Base-by-base conservation (phyloP, 2,113 vertebrate genomes). In the Cricetomys ansorgei region DNA sequence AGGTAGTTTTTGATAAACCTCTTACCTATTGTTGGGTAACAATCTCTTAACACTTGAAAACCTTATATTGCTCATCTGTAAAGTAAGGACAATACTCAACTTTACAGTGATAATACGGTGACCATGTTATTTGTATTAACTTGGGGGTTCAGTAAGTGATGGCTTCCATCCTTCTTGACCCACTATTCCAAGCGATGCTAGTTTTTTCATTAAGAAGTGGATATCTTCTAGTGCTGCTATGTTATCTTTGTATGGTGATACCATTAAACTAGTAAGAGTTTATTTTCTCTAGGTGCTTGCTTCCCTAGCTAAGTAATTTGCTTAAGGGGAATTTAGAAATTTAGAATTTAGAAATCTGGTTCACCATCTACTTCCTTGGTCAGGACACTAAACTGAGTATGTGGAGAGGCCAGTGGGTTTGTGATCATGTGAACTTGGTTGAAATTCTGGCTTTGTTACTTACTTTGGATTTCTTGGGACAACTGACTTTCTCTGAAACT, bases 181-280 rank as follows among this genome's bases (percentile, higher is more conserved):
- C 45, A 50, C 45, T 50, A 53, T 50, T 77, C 75, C 75, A 50
- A 50, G 29, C 53, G 75, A 77, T 77, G 29, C 45, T 17, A 53
- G 45, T 77, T 53, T 77, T 77, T 12, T 34, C 45, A 94, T 45
- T 93, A 89, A 94, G 93, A 95, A 62, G 48, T 43, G 62, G 59
- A 29, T 29, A 64, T 57, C 50, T 87, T 91, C 19, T 83, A 75
- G 72, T 79, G 55, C 9, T 23, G 43, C 81, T 93, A 45, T 86
- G 4, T 86, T 96, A 75, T 55, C 21, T 97, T 92, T 94, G 88
- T 40, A 31, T 79, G 29, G 65, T 93, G 75, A 88, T 88, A 17
- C 37, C 79, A n/a, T 96, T 94, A 92, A 93, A 83, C 48, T 80
- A 88, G 86, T 57, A 72, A 73, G 31, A 86, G 62, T 95, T 97